Conservation (phyloP, 2,797 vertebrate genomes). For the Mastacembelus armatus region DNA sequence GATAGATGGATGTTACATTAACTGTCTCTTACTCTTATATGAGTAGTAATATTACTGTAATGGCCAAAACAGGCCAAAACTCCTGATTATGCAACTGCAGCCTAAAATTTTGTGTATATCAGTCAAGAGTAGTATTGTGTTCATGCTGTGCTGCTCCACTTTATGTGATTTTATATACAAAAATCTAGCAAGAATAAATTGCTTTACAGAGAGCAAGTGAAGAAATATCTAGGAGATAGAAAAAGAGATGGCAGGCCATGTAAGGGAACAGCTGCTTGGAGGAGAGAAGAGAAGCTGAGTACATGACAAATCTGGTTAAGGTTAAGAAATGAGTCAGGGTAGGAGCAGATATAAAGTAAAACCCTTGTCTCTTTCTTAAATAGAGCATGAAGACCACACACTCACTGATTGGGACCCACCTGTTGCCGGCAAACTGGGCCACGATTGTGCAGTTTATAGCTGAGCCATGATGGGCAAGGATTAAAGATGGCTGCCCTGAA, state of each 20-base stretch:
- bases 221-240: slow-evolving; percentile 31
- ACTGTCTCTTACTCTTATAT: too few species aligned
- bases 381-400: slow-evolving; percentile 79
- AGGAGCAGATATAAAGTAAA: slow-evolving; percentile 61
- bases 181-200: slow-evolving; percentile 18
- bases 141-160: background rate
- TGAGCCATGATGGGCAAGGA: slow-evolving; percentile 81
- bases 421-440: slow-evolving; percentile 74
- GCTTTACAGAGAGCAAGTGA: slow-evolving; percentile 25
- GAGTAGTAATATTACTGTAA: too few species aligned
- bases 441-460: slow-evolving; percentile 78
- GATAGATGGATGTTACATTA: too few species aligned
- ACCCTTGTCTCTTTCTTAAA: slow-evolving; percentile 75
- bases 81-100: background rate
- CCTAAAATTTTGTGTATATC: background rate
- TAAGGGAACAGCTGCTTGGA: slow-evolving; percentile 56
- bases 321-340: slow-evolving; percentile 15
- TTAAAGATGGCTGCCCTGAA: slow-evolving; percentile 85
- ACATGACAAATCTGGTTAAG: slow-evolving; percentile 72
- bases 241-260: slow-evolving; percentile 33
- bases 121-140: background rate
- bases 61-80: too few species aligned
- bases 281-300: slow-evolving; percentile 45
- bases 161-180: slow-evolving; percentile 32
- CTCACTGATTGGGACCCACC: slow-evolving; percentile 67